Conservation (phyloP, 1,140 invertebrate species). For the Centruroides vittatus region DNA sequence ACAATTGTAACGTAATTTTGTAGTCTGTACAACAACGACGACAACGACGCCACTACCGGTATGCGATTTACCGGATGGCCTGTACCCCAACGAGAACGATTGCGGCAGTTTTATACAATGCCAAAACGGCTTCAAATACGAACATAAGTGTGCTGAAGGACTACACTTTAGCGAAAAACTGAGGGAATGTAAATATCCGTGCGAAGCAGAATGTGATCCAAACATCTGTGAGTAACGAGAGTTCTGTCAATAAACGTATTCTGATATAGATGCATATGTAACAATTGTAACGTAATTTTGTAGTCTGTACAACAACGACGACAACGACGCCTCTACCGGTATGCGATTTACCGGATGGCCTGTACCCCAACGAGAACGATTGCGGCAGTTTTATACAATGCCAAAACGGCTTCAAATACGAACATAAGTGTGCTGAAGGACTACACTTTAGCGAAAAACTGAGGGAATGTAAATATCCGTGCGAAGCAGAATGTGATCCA, state of each 20-base stretch:
- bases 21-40: not conserved
- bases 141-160: slow-evolving; percentile 29
- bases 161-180: slow-evolving; percentile 37
- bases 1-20: not conserved
- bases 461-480: slow-evolving; percentile 36
- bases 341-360: not conserved
- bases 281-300: no score
- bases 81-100: not conserved
- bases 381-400: not conserved
- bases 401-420: not conserved
- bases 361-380: not conserved
- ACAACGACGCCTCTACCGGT: not conserved
- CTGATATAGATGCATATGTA: no score
- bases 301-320: not conserved
- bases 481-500: not conserved
- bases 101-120: not conserved
- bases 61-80: not conserved
- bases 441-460: slow-evolving; percentile 37
- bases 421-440: slow-evolving; percentile 30
- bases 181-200: slow-evolving; percentile 36
- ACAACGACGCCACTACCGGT: not conserved
- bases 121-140: not conserved
- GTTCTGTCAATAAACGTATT: no score
- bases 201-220: slow-evolving; percentile 2
- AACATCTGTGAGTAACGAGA: not conserved